Evolutionary conservation across 2,888 invertebrate species (phyloP).

Genomic region (Bimastos eiseni): DNA sequence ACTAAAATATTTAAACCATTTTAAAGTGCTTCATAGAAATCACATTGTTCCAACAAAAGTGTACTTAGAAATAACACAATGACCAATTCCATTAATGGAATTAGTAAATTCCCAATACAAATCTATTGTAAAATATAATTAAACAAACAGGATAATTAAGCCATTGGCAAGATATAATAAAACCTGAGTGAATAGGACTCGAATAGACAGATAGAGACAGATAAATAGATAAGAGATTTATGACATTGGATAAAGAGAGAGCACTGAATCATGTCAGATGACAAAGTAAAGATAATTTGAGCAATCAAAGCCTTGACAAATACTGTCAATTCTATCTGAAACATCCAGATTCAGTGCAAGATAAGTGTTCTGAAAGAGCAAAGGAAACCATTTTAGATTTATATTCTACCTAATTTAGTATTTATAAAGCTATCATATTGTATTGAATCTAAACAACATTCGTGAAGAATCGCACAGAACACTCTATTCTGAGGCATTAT

Average conservation of each 20-base stretch:
- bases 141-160: neutral
- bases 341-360: neutral
- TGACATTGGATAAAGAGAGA: neutral
- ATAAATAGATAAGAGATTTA: neutral
- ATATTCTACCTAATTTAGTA: no score
- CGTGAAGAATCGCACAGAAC: no score
- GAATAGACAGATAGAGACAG: neutral
- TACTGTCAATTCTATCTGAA: neutral
- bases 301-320: conserved; percentile 4
- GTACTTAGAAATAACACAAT: neutral
- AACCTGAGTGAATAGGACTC: neutral
- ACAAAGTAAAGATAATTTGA: neutral
- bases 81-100: neutral
- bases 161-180: neutral
- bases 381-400: neutral
- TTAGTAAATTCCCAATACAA: no score
- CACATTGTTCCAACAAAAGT: neutral
- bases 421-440: no score
- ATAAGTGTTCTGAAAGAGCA: neutral
- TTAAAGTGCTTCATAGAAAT: neutral
- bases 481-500: no score
- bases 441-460: no score
- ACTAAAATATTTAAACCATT: neutral
- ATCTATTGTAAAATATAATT: neutral
- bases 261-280: neutral